Conservation (phyloP, 2,888 invertebrate species). For the Melieria picta region DNA sequence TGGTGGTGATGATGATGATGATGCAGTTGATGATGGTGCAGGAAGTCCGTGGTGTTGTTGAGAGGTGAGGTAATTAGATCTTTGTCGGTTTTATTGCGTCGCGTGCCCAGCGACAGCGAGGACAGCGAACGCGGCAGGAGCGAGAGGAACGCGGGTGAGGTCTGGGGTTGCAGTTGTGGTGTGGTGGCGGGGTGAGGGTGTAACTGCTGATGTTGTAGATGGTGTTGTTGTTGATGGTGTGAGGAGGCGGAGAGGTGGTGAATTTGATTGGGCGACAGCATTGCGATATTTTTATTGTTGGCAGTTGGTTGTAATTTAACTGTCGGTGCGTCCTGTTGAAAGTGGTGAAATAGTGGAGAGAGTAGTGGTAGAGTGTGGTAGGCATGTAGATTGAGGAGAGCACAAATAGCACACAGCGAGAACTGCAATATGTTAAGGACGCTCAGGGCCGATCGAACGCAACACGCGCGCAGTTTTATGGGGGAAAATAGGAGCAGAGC, state of each 20-base stretch:
- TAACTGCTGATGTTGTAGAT: constrained; percentile 43
- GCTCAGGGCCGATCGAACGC: too few species aligned
- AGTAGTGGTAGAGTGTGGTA: constrained; percentile 6
- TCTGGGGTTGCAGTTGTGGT: constrained; percentile 53
- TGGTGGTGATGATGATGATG: constrained; percentile 45
- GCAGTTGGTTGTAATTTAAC: constrained; percentile 54
- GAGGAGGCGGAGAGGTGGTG: constrained; percentile 55
- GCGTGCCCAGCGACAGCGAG: constrained; percentile 65
- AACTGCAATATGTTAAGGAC: too few species aligned
- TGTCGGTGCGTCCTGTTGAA: constrained; percentile 60
- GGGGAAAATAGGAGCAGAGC: too few species aligned
- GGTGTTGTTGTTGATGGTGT: constrained; percentile 50
- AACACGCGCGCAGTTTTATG: too few species aligned
- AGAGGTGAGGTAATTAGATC: constrained; percentile 61
- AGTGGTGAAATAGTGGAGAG: constrained; percentile 32
- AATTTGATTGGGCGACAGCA: constrained; percentile 59
- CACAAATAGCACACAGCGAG: too few species aligned
- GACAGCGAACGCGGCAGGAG: constrained; percentile 66
- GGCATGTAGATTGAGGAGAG: neutral
- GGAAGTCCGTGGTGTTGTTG: constrained; percentile 59
- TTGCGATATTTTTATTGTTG: constrained; percentile 52
- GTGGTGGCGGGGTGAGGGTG: constrained; percentile 53
- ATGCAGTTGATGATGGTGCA: constrained; percentile 48
- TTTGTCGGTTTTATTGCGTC: constrained; percentile 65
- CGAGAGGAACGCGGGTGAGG: constrained; percentile 66